phyloP scores from a whole-genome alignment of 2,888 invertebrate species.

The Clunio marinus region DNA sequence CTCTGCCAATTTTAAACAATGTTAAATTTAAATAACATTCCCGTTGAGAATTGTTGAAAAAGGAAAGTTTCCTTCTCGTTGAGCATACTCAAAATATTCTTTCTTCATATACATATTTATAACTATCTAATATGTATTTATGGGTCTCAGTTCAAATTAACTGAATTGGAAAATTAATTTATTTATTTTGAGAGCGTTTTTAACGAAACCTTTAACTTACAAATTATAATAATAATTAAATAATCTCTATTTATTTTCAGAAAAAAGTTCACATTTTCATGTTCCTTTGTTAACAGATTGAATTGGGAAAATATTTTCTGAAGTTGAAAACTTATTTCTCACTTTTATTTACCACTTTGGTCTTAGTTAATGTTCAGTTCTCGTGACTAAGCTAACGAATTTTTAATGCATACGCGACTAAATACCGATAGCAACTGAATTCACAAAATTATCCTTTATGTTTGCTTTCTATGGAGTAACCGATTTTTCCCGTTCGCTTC shows the following conservation, averaged over 20 bases:
- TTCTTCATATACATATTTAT: neutral
- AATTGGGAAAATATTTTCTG: no score
- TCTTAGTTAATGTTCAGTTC: neutral
- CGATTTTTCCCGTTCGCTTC: constrained; percentile 25
- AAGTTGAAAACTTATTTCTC: neutral
- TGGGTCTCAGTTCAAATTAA: neutral
- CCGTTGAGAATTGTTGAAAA: neutral
- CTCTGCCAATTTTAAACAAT: neutral
- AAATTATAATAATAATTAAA: no score
- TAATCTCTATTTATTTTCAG: no score
- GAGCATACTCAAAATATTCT: constrained; percentile 1
- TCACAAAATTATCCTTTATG: constrained; percentile 38
- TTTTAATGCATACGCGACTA: constrained; percentile 37
- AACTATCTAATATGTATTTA: neutral
- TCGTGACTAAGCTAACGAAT: neutral
- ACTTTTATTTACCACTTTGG: neutral
- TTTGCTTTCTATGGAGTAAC: constrained; percentile 38
- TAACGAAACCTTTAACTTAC: no score
- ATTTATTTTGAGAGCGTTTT: neutral
- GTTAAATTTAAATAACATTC: neutral
- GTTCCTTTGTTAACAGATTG: no score
- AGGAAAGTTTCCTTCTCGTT: neutral
- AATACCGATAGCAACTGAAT: constrained; percentile 38
- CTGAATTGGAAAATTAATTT: constrained; percentile 37
- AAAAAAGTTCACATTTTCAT: no score